phyloP scores from a whole-genome alignment of 2,113 vertebrate species.

The Amphilophus citrinellus region DNA sequence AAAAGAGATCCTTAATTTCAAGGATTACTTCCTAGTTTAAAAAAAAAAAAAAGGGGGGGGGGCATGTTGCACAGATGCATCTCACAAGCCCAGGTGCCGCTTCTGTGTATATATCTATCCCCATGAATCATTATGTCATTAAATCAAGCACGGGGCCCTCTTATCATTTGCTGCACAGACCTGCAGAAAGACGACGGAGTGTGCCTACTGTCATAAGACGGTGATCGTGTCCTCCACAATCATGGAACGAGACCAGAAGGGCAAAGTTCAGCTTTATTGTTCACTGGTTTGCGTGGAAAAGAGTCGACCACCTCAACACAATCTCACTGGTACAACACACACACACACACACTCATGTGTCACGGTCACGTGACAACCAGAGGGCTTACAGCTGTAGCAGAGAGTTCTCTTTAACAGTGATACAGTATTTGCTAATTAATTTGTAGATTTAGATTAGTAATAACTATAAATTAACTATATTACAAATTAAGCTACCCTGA shows the following conservation, averaged over 20 bases:
- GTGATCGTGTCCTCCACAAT: constrained; percentile 57
- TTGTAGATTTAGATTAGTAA: too few relatives aligned
- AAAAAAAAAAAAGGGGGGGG: not conserved
- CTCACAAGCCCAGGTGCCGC: too few relatives aligned
- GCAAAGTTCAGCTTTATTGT: constrained; percentile 78
- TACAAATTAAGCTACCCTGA: not conserved
- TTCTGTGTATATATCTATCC: too few relatives aligned
- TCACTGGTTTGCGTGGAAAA: constrained; percentile 61
- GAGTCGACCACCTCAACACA: constrained; percentile 63
- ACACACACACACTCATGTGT: not conserved
- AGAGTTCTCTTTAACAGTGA: too few relatives aligned
- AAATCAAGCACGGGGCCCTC: not conserved
- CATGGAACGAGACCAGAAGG: constrained; percentile 71
- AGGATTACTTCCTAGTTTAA: not conserved
- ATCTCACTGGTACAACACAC: constrained; percentile 55
- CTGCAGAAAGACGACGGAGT: constrained; percentile 66
- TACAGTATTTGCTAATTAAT: too few relatives aligned
- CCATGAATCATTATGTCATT: not conserved
- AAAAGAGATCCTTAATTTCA: too few relatives aligned
- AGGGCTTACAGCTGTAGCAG: not conserved
- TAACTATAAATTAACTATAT: not conserved
- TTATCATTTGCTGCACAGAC: constrained; percentile 35
- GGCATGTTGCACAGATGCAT: too few relatives aligned
- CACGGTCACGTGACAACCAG: not conserved
- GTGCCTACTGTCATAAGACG: constrained; percentile 63